A percentile compares a stretch with the other conserved stretches of the same genome.
Conservation (phyloP, 2,113 vertebrate species). For the Rhinoptilus africanus region DNA sequence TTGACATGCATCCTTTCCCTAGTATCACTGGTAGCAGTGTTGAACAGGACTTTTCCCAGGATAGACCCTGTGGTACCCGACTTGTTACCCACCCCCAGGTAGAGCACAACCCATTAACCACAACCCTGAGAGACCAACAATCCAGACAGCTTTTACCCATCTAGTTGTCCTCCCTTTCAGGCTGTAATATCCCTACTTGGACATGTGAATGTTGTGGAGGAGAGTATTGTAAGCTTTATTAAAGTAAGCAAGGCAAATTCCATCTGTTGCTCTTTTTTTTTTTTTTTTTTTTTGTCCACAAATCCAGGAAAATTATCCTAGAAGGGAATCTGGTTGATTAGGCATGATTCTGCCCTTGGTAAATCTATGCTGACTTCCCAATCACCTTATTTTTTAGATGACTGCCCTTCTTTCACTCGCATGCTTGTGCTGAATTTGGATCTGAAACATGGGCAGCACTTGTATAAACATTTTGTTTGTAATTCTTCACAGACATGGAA, state of each 20-base stretch:
- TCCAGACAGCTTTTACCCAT: not conserved
- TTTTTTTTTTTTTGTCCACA: not conserved
- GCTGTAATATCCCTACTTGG: not conserved
- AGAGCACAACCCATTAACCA: not conserved
- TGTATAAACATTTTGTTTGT: not conserved
- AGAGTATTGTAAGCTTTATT: not conserved
- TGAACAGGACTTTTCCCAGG: not conserved
- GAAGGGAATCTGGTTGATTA: not conserved
- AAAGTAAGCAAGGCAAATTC: not conserved
- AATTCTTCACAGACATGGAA: not conserved
- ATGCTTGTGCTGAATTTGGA: not conserved
- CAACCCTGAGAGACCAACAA: not conserved
- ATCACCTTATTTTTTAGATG: not conserved
- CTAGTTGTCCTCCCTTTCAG: not conserved
- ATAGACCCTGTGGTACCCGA: rapidly evolving
- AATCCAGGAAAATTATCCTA: not conserved
- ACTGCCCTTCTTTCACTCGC: not conserved
- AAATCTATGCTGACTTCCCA: not conserved
- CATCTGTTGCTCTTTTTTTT: not conserved
- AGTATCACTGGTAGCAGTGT: not conserved
- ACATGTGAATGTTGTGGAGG: not conserved
- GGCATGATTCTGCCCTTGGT: not conserved
- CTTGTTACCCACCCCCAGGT: not conserved
- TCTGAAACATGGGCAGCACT: not conserved
- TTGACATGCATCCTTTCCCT: rapidly evolving